phyloP scores from a whole-genome alignment of 2,113 vertebrate genomes.

The Microcebus murinus region DNA sequence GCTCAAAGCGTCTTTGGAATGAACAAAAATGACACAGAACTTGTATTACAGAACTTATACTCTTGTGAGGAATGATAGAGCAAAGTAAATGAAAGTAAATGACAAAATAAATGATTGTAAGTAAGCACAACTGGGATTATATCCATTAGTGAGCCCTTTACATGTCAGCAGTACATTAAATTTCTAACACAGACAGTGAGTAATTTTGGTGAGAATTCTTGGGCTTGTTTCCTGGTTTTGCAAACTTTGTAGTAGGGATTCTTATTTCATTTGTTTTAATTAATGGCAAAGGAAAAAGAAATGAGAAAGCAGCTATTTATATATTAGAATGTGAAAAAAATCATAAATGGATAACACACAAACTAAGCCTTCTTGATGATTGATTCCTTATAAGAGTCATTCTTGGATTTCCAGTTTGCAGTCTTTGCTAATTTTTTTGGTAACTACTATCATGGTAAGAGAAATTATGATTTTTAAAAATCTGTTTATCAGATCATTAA shows the following conservation, averaged over 20 bases:
- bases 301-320: background rate
- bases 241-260: constrained; percentile 32
- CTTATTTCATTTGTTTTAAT: constrained; percentile 15
- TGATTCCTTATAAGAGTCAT: constrained; percentile 52
- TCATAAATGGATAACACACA: constrained; percentile 32
- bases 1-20: background rate
- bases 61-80: background rate
- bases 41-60: background rate
- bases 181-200: background rate
- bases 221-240: background rate
- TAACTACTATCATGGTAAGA: constrained; percentile 79
- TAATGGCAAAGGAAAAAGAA: constrained; percentile 54
- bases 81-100: background rate
- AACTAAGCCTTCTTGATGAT: constrained; percentile 48
- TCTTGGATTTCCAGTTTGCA: constrained; percentile 76
- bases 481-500: constrained; percentile 3
- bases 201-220: background rate
- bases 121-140: background rate
- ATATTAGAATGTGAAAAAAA: constrained; percentile 20
- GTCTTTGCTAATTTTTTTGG: constrained; percentile 75
- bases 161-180: background rate
- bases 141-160: background rate
- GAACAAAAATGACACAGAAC: background rate
- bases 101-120: constrained; percentile 3
- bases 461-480: constrained; percentile 5